phyloP scores from a whole-genome alignment of 2,888 invertebrate species.

The Molanna angustata region DNA sequence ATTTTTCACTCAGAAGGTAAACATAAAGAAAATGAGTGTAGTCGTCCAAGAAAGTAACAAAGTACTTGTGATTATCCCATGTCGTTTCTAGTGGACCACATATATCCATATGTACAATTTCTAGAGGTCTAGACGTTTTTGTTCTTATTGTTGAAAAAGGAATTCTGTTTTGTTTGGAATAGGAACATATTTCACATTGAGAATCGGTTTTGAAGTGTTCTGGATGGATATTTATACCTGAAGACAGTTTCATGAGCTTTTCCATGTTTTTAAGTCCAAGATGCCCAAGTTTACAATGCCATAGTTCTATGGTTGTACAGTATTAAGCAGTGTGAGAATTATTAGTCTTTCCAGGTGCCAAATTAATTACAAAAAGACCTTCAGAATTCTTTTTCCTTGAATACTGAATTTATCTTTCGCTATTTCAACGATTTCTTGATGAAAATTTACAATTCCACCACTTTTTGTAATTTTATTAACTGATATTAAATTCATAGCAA shows the following conservation, averaged over 20 bases:
- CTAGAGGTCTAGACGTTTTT: neutral
- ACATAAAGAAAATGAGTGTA: neutral
- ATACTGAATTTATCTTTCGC: neutral
- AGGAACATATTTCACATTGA: neutral
- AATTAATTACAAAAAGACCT: neutral
- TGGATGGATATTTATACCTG: neutral
- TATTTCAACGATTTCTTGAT: no score
- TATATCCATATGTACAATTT: neutral
- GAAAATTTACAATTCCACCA: no score
- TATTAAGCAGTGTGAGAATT: no score
- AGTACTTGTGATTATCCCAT: neutral
- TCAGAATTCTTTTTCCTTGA: slow-evolving; percentile 1
- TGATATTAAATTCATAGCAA: no score
- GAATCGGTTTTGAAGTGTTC: no score
- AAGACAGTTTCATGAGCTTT: neutral
- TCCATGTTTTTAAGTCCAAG: neutral
- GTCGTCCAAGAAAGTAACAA: neutral
- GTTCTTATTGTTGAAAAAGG: neutral
- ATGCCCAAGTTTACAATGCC: neutral
- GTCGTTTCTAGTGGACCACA: neutral
- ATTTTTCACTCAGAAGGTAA: neutral
- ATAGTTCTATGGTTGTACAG: neutral
- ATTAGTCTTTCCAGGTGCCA: neutral
- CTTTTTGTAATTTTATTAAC: no score
- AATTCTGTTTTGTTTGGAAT: neutral